Percentiles rank a stretch among this genome's conserved stretches.
phyloP scores from a whole-genome alignment of 2,113 vertebrate genomes.

The Grammomys surdaster region DNA sequence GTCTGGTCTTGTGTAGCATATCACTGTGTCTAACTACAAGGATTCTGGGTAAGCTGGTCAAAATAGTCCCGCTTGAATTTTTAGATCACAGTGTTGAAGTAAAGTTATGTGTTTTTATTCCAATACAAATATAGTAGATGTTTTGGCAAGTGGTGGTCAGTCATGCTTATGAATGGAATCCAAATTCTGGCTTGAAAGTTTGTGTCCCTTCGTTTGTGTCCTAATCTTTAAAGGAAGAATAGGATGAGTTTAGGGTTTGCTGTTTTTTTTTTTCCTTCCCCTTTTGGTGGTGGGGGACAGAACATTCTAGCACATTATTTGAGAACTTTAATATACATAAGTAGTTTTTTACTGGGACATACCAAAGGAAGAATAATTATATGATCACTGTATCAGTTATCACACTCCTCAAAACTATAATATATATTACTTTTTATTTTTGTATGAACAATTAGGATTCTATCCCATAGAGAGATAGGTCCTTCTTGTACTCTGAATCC shows the following conservation, averaged over 20 bases:
- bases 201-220: neutral
- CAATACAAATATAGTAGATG: neutral
- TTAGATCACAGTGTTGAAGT: neutral
- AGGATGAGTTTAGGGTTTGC: neutral
- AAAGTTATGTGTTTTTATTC: neutral
- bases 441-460: neutral
- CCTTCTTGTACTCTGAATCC: neutral
- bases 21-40: neutral
- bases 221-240: neutral
- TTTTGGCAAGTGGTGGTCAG: neutral
- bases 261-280: neutral
- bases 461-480: neutral
- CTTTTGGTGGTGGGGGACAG: neutral
- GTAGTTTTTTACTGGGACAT: neutral
- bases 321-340: neutral
- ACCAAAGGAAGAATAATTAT: neutral
- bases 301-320: neutral
- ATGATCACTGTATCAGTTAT: neutral
- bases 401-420: neutral
- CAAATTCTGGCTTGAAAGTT: conserved; percentile 5
- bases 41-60: neutral
- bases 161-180: neutral
- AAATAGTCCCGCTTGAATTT: neutral
- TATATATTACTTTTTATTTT: conserved; percentile 23
- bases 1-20: neutral